Conservation (phyloP, 2,113 vertebrate genomes). For the Megaceryle maxima region DNA sequence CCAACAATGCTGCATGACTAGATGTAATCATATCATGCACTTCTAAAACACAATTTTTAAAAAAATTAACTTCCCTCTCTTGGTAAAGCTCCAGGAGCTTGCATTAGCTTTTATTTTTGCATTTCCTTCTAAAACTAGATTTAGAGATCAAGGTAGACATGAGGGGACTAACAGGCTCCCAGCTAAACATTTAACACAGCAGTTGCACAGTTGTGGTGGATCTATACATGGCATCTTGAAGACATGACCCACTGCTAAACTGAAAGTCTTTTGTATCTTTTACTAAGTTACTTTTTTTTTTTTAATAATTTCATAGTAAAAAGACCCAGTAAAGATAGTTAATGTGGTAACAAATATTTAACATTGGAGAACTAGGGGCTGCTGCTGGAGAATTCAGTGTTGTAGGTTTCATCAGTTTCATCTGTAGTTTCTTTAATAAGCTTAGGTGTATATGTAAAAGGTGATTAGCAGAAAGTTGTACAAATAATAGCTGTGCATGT, state of each 20-base stretch:
- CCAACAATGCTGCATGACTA: neutral
- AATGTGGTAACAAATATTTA: neutral
- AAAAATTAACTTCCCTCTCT: neutral
- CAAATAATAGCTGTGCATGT: neutral
- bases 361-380: neutral
- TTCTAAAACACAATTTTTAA: neutral
- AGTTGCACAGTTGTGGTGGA: neutral
- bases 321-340: neutral
- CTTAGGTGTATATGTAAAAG: neutral
- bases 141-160: neutral
- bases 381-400: neutral
- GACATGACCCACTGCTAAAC: neutral
- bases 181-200: neutral
- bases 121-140: neutral
- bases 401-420: neutral
- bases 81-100: neutral
- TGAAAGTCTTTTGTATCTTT: neutral
- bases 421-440: neutral
- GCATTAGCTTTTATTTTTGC: neutral
- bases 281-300: neutral
- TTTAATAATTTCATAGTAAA: neutral
- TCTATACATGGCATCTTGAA: neutral
- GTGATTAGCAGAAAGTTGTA: neutral
- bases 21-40: neutral
- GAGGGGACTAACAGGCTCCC: neutral